A percentile compares a stretch with the other conserved stretches of the same genome.
phyloP scores from a whole-genome alignment of 2,113 vertebrate genomes.

The Scartelaos histophorus region DNA sequence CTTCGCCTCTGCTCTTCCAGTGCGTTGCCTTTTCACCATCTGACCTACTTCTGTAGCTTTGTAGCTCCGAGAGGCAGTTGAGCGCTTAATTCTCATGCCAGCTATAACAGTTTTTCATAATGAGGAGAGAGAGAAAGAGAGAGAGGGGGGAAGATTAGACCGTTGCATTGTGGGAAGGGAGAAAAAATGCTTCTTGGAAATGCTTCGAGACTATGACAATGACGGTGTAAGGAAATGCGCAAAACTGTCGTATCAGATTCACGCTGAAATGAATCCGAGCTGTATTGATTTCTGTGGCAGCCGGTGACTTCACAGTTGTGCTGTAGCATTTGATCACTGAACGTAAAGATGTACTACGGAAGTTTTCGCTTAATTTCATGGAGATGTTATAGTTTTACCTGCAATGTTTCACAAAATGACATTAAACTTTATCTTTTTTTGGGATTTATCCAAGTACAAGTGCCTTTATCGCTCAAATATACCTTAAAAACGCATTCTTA shows the following conservation, averaged over 20 bases:
- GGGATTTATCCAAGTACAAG: no score
- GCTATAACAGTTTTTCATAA: constrained; percentile 73
- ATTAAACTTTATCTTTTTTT: no score
- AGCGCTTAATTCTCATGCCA: constrained; percentile 68
- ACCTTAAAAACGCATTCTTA: no score
- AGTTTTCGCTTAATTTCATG: no score
- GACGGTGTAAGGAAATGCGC: not conserved
- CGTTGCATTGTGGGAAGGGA: constrained; percentile 26
- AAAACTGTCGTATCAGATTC: constrained; percentile 13
- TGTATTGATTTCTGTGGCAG: not conserved
- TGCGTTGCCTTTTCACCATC: constrained; percentile 29
- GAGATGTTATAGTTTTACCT: no score
- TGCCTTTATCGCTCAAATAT: no score
- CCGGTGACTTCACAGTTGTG: not conserved
- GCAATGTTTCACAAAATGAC: no score
- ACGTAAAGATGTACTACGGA: no score
- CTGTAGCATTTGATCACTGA: no score
- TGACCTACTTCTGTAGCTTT: constrained; percentile 71
- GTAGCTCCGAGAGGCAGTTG: constrained; percentile 40
- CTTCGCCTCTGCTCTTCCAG: constrained; percentile 10
- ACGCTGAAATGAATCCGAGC: not conserved
- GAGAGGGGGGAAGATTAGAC: constrained; percentile 30
- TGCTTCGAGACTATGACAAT: constrained; percentile 13
- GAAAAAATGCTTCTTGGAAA: constrained; percentile 11
- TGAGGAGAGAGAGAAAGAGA: constrained; percentile 57